Evolutionary conservation across 2,888 invertebrate genomes (phyloP).

Genomic region (Ferrisia virgata): DNA sequence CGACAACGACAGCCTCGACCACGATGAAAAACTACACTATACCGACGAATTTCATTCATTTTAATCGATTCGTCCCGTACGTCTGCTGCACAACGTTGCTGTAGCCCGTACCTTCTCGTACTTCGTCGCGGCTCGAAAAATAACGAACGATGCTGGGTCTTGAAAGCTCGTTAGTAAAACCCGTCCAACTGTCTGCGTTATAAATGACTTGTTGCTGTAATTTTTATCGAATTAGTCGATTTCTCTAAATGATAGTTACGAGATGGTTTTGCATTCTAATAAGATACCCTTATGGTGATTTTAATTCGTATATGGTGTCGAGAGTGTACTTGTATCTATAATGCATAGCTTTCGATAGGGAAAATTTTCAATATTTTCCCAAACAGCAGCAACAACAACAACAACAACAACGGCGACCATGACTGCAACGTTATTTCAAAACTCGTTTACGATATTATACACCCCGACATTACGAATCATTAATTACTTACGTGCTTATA

Average conservation of each 20-base stretch:
- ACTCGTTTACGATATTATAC: not conserved
- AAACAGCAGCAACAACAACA: too few species aligned
- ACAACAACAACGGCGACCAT: too few species aligned
- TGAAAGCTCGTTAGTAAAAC: not conserved
- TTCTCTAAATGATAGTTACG: constrained; percentile 8
- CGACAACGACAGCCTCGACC: too few species aligned
- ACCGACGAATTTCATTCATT: not conserved
- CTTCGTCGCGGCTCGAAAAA: not conserved
- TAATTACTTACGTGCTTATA: not conserved
- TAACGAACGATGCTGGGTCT: not conserved
- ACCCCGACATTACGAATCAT: not conserved
- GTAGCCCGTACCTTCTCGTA: not conserved
- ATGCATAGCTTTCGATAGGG: not conserved
- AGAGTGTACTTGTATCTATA: not conserved
- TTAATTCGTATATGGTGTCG: not conserved
- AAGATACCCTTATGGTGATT: not conserved
- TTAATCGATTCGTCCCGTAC: not conserved
- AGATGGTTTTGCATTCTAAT: not conserved
- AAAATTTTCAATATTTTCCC: not conserved
- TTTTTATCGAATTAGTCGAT: constrained; percentile 27
- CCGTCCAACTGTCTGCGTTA: constrained; percentile 1
- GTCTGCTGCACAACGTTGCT: not conserved
- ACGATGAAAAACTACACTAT: constrained; percentile 15
- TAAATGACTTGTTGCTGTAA: constrained; percentile 30
- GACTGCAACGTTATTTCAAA: not conserved